These are phyloP conservation scores for Iguana delicatissima DNA, from an alignment of 2,797 vertebrate species.

Conservation along the genomic window DNA sequence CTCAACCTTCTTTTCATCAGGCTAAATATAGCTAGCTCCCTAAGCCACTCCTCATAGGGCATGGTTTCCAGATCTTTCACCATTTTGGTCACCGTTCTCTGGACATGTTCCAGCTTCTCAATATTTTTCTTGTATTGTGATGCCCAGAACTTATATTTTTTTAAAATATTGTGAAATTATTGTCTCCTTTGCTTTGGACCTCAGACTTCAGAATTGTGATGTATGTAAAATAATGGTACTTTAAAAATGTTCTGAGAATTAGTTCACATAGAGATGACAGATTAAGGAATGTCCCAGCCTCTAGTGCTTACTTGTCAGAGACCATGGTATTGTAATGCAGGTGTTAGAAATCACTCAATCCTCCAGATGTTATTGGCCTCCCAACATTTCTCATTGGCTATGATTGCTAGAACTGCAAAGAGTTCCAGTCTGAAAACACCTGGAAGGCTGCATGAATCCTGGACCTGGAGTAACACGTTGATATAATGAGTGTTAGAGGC, in stretches of 20 bases:
- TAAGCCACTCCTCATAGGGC: too few species aligned
- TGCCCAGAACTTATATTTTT: neutral
- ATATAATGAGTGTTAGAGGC: neutral
- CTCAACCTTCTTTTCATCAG: too few species aligned
- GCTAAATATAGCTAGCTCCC: too few species aligned
- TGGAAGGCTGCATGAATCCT: neutral
- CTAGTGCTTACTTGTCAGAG: too few species aligned
- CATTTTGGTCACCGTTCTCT: too few species aligned
- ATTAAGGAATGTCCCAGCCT: accelerated
- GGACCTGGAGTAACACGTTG: neutral
- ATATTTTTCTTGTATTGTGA: neutral
- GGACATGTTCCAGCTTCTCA: too few species aligned
- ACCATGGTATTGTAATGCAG: too few species aligned
- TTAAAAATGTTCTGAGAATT: neutral
- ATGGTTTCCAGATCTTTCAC: too few species aligned
- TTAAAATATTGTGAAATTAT: neutral
- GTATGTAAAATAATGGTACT: conserved; percentile 6
- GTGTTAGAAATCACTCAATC: too few species aligned
- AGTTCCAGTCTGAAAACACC: neutral
- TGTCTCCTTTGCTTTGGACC: neutral
- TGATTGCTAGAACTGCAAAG: too few species aligned
- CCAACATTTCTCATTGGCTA: too few species aligned
- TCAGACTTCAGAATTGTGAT: conserved; percentile 16
- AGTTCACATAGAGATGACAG: neutral
- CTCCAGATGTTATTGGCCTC: too few species aligned